Evolutionary conservation across 1,140 invertebrate genomes (phyloP).

Genomic region (Trichogramma pretiosum): DNA sequence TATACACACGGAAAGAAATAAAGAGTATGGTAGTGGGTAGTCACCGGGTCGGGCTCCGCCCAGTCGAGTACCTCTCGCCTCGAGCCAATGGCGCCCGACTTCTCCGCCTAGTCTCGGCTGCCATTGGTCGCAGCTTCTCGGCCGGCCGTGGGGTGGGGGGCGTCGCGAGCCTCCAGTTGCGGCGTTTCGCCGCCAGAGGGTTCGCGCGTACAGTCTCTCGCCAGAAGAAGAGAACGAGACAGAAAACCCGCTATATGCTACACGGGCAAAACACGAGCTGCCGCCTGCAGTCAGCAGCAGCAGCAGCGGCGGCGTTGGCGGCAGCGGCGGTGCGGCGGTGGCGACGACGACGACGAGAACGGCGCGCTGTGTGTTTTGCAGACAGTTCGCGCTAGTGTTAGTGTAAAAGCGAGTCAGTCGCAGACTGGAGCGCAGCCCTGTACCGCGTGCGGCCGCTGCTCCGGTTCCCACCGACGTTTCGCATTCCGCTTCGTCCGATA

Average conservation of each 20-base stretch:
- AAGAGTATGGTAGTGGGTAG: neutral
- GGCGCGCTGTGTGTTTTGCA: too few relatives aligned
- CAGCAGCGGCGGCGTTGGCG: neutral
- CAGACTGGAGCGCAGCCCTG: constrained; percentile 47
- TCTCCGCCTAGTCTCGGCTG: too few relatives aligned
- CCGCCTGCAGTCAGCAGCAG: too few relatives aligned
- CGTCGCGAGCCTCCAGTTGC: neutral
- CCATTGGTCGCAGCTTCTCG: constrained; percentile 7
- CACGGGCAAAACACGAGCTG: too few relatives aligned
- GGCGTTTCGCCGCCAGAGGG: constrained; percentile 38
- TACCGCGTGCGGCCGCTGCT: constrained; percentile 14
- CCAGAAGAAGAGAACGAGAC: neutral
- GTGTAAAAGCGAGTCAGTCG: constrained; percentile 42
- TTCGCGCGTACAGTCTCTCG: neutral
- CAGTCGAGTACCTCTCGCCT: neutral
- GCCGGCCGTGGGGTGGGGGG: constrained; percentile 12
- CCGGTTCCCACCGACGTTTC: neutral
- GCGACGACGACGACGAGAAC: too few relatives aligned
- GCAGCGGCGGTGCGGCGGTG: constrained; percentile 16
- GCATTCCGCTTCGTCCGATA: too few relatives aligned
- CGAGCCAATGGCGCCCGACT: too few relatives aligned
- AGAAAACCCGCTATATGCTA: too few relatives aligned
- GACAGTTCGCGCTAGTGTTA: constrained; percentile 42
- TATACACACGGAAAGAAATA: neutral
- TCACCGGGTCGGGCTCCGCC: too few relatives aligned